Conservation (phyloP, 2,888 invertebrate species). For the Callimorpha dominula region DNA sequence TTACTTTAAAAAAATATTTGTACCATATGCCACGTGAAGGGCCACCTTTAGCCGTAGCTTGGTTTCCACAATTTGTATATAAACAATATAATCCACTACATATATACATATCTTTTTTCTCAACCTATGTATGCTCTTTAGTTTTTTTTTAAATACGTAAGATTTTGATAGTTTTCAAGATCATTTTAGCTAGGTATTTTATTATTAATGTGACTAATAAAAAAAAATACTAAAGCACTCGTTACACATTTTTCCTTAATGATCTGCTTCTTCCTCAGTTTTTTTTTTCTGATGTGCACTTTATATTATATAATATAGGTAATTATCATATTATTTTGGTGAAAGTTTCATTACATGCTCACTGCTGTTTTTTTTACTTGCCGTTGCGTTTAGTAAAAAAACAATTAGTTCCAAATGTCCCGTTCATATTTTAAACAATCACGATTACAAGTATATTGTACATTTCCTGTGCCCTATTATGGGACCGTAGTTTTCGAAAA, state of each 20-base stretch:
- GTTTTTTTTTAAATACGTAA: not conserved
- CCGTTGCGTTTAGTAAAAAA: no score
- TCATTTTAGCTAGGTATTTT: not conserved
- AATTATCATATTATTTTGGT: not conserved
- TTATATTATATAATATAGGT: no score
- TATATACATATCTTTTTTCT: not conserved
- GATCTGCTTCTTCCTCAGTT: not conserved
- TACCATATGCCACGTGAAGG: not conserved
- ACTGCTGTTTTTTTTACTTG: not conserved
- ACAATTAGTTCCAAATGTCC: not conserved
- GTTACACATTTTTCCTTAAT: not conserved
- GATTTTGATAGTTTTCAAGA: not conserved
- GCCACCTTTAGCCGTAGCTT: slow-evolving; percentile 1
- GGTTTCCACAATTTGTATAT: not conserved
- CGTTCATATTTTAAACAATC: not conserved
- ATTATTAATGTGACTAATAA: not conserved
- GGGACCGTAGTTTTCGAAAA: not conserved
- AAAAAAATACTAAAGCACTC: not conserved
- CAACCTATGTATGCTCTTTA: not conserved
- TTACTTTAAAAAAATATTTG: not conserved
- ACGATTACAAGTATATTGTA: not conserved
- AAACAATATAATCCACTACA: not conserved
- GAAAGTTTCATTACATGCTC: not conserved
- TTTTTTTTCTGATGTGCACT: not conserved
- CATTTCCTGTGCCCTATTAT: not conserved